Conservation (phyloP, 2,888 invertebrate genomes). For the Erebia ligea region DNA sequence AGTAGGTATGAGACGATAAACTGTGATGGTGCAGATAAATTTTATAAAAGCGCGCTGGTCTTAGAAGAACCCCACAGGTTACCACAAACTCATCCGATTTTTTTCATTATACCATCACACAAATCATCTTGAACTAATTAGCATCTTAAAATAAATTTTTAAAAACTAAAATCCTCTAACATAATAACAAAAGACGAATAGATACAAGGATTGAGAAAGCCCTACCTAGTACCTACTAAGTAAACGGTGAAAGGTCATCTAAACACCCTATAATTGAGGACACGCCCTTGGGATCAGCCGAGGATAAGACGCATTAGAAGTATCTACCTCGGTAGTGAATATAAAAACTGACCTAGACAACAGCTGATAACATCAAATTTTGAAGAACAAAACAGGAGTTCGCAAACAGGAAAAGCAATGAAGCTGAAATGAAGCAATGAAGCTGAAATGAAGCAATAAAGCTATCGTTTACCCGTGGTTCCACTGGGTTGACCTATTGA, state of each 20-base stretch:
- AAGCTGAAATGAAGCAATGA: no score
- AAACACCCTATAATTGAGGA: slow-evolving; percentile 3
- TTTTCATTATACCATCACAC: no score
- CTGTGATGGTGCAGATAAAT: no score
- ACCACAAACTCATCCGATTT: no score
- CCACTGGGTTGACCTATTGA: no score
- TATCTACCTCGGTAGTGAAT: not conserved
- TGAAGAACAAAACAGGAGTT: not conserved
- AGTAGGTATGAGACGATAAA: no score
- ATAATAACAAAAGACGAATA: not conserved
- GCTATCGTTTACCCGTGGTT: no score
- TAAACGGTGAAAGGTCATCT: slow-evolving; percentile 5
- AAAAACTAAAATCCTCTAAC: slow-evolving; percentile 9
- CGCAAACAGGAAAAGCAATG: no score
- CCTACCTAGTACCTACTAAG: not conserved
- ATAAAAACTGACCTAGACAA: slow-evolving; percentile 15
- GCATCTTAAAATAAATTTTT: not conserved
- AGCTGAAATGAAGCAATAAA: no score
- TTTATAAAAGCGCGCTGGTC: no score
- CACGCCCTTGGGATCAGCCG: not conserved
- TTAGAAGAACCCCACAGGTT: no score
- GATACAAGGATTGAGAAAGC: not conserved
- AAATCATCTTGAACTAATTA: no score
- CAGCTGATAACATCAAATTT: not conserved
- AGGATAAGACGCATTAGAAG: not conserved